phyloP scores from a whole-genome alignment of 2,113 vertebrate genomes.

The Echinops telfairi region DNA sequence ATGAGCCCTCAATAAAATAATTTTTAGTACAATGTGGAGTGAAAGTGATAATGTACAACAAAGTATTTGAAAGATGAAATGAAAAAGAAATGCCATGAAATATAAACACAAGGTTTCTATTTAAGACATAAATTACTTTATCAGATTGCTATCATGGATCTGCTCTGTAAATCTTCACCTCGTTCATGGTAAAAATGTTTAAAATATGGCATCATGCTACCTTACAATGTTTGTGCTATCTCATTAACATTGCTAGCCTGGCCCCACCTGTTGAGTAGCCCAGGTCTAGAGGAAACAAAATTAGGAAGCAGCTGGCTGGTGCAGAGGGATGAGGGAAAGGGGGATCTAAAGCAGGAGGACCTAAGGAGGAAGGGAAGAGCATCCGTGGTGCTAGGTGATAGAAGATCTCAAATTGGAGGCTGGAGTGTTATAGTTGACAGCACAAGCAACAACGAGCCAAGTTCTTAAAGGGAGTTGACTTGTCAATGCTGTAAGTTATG shows the following conservation, averaged over 20 bases:
- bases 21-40: background rate
- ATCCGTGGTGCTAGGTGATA: no score
- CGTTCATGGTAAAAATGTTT: no score
- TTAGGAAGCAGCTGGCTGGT: background rate
- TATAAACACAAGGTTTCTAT: background rate
- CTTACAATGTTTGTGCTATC: background rate
- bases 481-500: no score
- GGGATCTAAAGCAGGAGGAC: background rate
- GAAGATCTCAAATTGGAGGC: no score
- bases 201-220: background rate
- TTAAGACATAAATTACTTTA: background rate
- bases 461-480: no score
- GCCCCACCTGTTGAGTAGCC: background rate
- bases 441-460: no score
- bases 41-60: slow-evolving; percentile 3
- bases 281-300: background rate
- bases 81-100: background rate
- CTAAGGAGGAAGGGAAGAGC: background rate
- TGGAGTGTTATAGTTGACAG: no score
- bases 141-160: background rate
- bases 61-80: background rate
- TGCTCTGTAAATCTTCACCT: no score
- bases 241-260: background rate
- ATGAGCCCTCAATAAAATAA: background rate
- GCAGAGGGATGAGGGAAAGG: rapidly evolving